Conservation (phyloP, 1,140 invertebrate genomes). For the Druon quercuslanigerum region DNA sequence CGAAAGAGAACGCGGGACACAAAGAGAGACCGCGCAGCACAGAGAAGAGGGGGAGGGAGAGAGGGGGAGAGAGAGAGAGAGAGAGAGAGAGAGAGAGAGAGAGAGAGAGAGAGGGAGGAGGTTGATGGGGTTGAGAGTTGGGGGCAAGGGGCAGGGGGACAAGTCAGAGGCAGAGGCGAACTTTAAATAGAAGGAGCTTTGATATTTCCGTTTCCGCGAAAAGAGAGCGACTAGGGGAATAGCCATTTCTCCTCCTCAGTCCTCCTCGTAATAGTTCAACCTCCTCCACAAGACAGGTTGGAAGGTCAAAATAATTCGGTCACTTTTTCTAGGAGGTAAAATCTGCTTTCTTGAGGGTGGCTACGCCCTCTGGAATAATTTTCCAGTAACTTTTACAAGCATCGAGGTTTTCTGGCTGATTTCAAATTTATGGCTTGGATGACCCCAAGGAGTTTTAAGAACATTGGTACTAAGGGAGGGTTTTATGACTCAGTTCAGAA, state of each 20-base stretch:
- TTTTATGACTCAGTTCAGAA: too few relatives aligned
- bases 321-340: constrained; percentile 1
- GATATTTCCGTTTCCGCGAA: constrained; percentile 29
- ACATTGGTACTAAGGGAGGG: too few relatives aligned
- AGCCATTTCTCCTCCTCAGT: not conserved
- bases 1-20: too few relatives aligned
- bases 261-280: not conserved
- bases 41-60: too few relatives aligned
- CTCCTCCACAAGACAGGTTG: constrained; percentile 15
- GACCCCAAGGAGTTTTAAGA: too few relatives aligned
- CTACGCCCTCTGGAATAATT: not conserved
- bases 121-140: not conserved
- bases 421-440: not conserved
- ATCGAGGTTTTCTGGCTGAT: not conserved
- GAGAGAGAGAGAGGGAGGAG: constrained; percentile 3
- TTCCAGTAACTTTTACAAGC: not conserved
- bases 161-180: constrained; percentile 19
- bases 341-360: not conserved
- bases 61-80: too few relatives aligned
- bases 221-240: not conserved
- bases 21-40: too few relatives aligned
- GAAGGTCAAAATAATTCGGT: constrained; percentile 30
- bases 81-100: too few relatives aligned
- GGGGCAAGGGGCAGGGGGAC: not conserved
- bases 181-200: constrained; percentile 29